Evolutionary conservation across 37 sponge, comb jelly and placozoan genomes (phyloP).

Genomic region (Bolinopsis microptera): DNA sequence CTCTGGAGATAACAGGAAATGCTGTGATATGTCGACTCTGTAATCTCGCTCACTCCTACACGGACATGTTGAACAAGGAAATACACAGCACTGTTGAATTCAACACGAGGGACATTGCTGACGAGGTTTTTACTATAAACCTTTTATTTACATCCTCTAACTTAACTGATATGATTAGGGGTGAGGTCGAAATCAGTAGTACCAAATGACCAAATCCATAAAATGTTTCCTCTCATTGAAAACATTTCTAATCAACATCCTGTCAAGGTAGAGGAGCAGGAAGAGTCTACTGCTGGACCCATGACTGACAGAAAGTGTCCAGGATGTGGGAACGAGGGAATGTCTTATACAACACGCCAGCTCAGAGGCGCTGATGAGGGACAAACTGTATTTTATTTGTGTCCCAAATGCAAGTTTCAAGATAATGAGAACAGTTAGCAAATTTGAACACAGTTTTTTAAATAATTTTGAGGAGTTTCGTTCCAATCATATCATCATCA

Average conservation of each 20-base stretch:
- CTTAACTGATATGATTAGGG: not conserved
- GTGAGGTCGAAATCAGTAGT: too few relatives aligned
- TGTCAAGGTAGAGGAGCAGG: not conserved
- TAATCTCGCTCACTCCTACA: constrained; percentile 21
- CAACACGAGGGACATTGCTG: not conserved
- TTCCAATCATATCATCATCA: too few relatives aligned
- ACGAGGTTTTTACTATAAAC: not conserved
- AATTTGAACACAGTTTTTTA: too few relatives aligned
- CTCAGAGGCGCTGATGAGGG: constrained; percentile 95
- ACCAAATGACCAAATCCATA: too few relatives aligned
- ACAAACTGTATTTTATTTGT: constrained; percentile 94
- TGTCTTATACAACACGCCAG: constrained; percentile 93
- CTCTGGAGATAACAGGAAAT: constrained; percentile 55
- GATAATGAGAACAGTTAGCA: constrained; percentile 50
- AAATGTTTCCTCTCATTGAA: too few relatives aligned
- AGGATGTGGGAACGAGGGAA: constrained; percentile 85
- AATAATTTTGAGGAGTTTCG: too few relatives aligned
- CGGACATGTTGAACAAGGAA: constrained; percentile 31
- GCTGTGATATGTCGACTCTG: constrained; percentile 28
- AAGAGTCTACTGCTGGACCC: not conserved
- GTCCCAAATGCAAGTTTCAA: constrained; percentile 76
- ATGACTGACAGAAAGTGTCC: constrained; percentile 78
- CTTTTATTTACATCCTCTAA: not conserved
- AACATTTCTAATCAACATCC: too few relatives aligned
- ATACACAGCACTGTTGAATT: constrained; percentile 16